Evolutionary conservation across 92 coral and sea anemone species (phyloP), one percentile per base, ranked within the genome.

Genomic region (Meandrina meandrites): DNA sequence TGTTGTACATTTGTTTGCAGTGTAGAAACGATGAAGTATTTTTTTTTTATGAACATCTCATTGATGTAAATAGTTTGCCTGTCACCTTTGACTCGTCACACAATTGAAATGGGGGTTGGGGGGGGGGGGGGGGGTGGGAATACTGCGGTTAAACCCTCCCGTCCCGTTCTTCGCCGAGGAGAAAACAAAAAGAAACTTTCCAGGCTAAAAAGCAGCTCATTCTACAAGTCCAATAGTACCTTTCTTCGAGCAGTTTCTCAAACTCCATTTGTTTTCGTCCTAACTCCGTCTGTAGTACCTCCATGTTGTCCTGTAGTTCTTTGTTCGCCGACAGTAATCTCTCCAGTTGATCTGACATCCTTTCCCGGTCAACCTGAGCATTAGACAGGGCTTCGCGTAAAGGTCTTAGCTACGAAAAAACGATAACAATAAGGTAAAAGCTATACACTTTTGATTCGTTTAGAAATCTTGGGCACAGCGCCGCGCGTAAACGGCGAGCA

Each of bases 221-320:
- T 15, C 47, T 8, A 36, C 62, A 21, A 4, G 15, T 79, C 40
- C 67, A 28, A 19, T 7, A 22, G 12, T 32, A 94, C 98, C 94
- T 86, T 79, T 87, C 94, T 8, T 94, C 92, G 45, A 70, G 78
- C 21, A 96, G 87, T 60, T 93, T 93, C 57, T 93, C 92, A 56
- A 91, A 85, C 82, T 93, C 98, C 40, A 82, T 90, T 75, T 90
- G 93, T 79, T 91, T 94, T 58, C 92, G 81, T 72, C 90, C 92
- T 37, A 96, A 88, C 69, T 96, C 98, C 67, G 89, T 87, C 76
- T 95, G 98, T 64, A 96, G 90, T 8, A 78, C 76, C 70, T 94
- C 98, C 57, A 93, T 92, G 79, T 92, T 88, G 75, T 90, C 88
- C 57, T 94, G 98, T 36, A 94, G 86, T 50, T 96, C 98, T 76